A percentile compares a stretch with the other conserved stretches of the same genome.
Conservation (phyloP, 1,140 invertebrate genomes). For the Drosophila watanabei region DNA sequence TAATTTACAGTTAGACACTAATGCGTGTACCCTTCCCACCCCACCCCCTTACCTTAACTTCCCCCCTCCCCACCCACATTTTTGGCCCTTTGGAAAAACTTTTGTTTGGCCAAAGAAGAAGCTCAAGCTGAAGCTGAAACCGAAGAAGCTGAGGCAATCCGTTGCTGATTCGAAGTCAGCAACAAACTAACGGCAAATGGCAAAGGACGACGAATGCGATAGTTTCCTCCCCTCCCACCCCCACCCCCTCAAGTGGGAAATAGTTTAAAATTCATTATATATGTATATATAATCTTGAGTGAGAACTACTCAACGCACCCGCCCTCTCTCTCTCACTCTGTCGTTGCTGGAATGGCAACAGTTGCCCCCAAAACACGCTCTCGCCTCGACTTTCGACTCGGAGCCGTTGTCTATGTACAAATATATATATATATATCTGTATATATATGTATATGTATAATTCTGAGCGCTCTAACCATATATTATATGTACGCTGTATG, state of each 20-base stretch:
- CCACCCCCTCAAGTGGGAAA: conserved; percentile 23
- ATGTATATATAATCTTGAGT: conserved; percentile 32
- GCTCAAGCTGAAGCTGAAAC: neutral
- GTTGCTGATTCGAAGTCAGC: conserved; percentile 46
- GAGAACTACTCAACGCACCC: conserved; percentile 29
- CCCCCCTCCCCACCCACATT: neutral
- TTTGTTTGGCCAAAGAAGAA: conserved; percentile 30
- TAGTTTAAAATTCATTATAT: conserved; percentile 81
- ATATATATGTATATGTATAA: conserved; percentile 34
- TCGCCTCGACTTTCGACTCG: conserved; percentile 36
- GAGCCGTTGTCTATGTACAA: conserved; percentile 33
- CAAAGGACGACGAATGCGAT: conserved; percentile 52
- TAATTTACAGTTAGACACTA: conserved; percentile 41
- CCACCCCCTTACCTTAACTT: neutral
- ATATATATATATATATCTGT: conserved; percentile 20
- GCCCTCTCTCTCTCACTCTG: conserved; percentile 13
- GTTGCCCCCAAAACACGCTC: conserved; percentile 10
- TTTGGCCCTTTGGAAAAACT: conserved; percentile 32
- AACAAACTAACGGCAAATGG: conserved; percentile 52
- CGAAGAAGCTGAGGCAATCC: conserved; percentile 29
- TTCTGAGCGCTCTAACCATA: conserved; percentile 70
- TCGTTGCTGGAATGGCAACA: conserved; percentile 5
- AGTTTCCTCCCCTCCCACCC: conserved; percentile 48
- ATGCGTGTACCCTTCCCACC: conserved; percentile 9
- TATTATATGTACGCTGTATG: conserved; percentile 35